Base-by-base conservation (phyloP, 2,797 vertebrate species). In the Huso huso region DNA sequence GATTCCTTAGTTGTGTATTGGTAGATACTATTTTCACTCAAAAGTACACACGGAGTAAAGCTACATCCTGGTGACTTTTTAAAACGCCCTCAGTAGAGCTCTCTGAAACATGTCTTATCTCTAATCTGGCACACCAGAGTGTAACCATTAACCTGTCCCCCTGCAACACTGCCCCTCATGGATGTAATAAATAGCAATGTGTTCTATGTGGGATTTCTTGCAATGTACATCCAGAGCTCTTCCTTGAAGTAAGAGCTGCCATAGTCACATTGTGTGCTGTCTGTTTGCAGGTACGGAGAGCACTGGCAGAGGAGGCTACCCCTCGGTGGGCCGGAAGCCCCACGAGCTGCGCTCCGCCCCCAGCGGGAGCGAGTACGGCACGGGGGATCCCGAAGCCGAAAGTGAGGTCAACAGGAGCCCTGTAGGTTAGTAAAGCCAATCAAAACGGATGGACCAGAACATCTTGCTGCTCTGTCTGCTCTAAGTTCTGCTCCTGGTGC, bases 241-340 rank as follows among this genome's bases (percentile, higher is more conserved):
- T 37, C 23, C 23, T 37, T 37, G 23, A 37, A 37, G 23, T 37
- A 37, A 62, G 49, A 62, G 37, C 61, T 49, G 23, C 6, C 9
- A 1, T 48, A 37, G 23, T 48, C 1, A 37, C 2, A 2, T 37
- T 63, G 12, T 15, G 62, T 63, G 49, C 4, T 63, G 6, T 48
- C 7, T 53, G 50, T 73, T 52, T 11, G 18, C 79, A 94, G 91
- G 78, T 63, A 62, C 83, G 0, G 90, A 91, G 0, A 64, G 70
- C 71, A 76, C 86, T 6, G 78, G 81, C 66, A 84, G 86, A 18
- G 83, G 83, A 18, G 86, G 81, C 78, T 84, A 88, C 9, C 81
- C 85, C 65, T 84, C 81, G 49, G 81, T 89, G 1, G 73, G 80
- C 61, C 92, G 87, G 59, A 93, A 90, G 72, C 86, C 86, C 0